Percentiles rank a stretch among this genome's conserved stretches.
Conservation (phyloP, 2,888 invertebrate genomes). For the Dioctria linearis region DNA sequence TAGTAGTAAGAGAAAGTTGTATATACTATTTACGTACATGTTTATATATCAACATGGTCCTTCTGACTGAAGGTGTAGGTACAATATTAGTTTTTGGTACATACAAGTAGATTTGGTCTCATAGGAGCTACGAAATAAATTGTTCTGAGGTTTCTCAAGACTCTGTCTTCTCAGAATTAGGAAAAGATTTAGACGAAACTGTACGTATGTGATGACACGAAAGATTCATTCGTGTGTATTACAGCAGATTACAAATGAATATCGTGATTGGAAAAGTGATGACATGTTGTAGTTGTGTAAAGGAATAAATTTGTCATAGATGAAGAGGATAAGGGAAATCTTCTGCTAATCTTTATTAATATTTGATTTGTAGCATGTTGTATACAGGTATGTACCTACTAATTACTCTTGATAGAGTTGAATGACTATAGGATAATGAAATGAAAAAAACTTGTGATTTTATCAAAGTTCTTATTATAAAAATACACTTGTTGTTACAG, state of each 20-base stretch:
- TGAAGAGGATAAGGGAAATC: too few species aligned
- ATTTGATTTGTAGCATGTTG: too few species aligned
- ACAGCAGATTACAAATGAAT: constrained; percentile 23
- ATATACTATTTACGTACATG: too few species aligned
- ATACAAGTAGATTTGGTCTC: constrained; percentile 16
- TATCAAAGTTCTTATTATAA: too few species aligned
- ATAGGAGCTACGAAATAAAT: constrained; percentile 30
- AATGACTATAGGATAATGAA: too few species aligned
- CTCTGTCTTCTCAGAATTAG: constrained; percentile 18
- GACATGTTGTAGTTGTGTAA: constrained; percentile 39
- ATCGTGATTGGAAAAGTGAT: constrained; percentile 17
- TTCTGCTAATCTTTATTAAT: too few species aligned
- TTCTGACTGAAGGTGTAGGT: constrained; percentile 16
- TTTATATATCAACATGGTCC: not conserved
- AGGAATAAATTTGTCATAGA: constrained; percentile 41
- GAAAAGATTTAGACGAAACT: constrained; percentile 27
- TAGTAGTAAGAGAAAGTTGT: not conserved
- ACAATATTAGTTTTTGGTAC: constrained; percentile 26
- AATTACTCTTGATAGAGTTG: too few species aligned
- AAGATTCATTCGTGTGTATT: constrained; percentile 15
- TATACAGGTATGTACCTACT: too few species aligned
- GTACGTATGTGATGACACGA: constrained; percentile 18
- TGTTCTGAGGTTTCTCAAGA: constrained; percentile 33
- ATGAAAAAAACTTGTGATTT: too few species aligned
- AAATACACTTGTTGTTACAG: too few species aligned